These are phyloP conservation scores for Prionailurus viverrinus DNA, from an alignment of 2,113 vertebrate genomes.

Conservation along the genomic window DNA sequence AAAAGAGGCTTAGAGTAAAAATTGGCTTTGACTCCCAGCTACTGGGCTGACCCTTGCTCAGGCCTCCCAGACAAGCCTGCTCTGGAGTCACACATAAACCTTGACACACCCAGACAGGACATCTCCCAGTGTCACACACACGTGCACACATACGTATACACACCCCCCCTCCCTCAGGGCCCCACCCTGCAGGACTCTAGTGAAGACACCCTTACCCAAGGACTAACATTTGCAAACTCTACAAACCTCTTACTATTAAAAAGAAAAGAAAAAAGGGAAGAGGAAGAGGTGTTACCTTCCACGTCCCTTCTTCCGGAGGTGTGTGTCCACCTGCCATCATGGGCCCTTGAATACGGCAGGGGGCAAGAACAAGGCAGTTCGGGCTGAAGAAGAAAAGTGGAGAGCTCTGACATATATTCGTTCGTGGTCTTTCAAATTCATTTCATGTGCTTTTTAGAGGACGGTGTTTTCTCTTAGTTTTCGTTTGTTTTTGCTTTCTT, in stretches of 20 bases:
- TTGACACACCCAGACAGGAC: not conserved
- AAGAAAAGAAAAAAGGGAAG: not conserved
- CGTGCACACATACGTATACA: not conserved
- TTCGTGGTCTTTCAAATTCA: conserved; percentile 41
- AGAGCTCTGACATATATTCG: not conserved
- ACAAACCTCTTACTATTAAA: not conserved
- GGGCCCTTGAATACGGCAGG: not conserved
- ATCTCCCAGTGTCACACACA: not conserved
- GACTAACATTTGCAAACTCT: not conserved
- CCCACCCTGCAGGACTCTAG: not conserved
- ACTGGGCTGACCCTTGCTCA: not conserved
- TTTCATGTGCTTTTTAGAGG: not conserved
- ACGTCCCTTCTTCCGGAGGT: not conserved
- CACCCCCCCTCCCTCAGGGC: not conserved
- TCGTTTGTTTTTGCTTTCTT: not conserved
- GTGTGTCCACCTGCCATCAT: fast-evolving
- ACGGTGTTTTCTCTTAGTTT: not conserved
- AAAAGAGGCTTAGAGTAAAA: not conserved
- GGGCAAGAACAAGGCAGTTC: not conserved
- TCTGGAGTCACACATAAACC: not conserved
- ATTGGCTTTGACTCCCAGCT: not conserved
- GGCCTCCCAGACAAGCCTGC: not conserved
- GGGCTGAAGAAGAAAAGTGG: conserved; percentile 40
- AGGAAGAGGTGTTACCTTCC: not conserved
- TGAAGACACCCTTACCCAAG: not conserved